Conservation (phyloP, 2,797 vertebrate genomes). For the Etheostoma nigrum region DNA sequence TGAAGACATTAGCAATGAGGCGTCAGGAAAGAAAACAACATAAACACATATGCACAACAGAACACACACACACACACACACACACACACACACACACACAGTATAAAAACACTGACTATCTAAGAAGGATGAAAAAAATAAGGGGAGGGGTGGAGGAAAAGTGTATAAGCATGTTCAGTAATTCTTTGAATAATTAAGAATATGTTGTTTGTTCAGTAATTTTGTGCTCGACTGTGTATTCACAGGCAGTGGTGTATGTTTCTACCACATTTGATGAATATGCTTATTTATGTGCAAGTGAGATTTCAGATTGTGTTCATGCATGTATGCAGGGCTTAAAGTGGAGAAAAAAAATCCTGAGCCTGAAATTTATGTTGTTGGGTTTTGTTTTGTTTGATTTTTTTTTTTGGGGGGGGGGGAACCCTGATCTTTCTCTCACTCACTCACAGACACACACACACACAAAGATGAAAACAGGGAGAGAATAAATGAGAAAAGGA, state of each 20-base stretch:
- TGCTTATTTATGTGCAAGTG: background rate
- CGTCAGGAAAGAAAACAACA: background rate
- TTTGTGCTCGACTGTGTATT: constrained; percentile 25
- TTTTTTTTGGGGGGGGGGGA: background rate
- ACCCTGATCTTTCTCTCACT: background rate
- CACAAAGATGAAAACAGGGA: constrained; percentile 1
- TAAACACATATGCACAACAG: background rate
- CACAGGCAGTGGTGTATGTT: background rate
- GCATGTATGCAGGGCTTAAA: background rate
- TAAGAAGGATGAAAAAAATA: constrained; percentile 2
- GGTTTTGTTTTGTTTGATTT: no score
- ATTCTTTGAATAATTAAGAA: constrained; percentile 42
- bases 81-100: background rate
- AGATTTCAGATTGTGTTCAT: constrained; percentile 6
- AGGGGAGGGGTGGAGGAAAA: constrained; percentile 23
- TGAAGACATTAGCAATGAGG: background rate
- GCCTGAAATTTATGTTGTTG: no score
- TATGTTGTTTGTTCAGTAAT: constrained; percentile 23
- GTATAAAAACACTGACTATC: background rate
- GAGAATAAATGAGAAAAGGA: constrained; percentile 24
- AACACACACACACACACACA: background rate
- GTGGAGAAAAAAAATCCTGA: no score
- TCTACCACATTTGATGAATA: constrained; percentile 16
- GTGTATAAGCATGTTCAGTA: constrained; percentile 30
- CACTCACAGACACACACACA: background rate